These are phyloP conservation scores for Crotophaga sulcirostris DNA, from an alignment of 2,113 vertebrate species.

Conservation along the genomic window DNA sequence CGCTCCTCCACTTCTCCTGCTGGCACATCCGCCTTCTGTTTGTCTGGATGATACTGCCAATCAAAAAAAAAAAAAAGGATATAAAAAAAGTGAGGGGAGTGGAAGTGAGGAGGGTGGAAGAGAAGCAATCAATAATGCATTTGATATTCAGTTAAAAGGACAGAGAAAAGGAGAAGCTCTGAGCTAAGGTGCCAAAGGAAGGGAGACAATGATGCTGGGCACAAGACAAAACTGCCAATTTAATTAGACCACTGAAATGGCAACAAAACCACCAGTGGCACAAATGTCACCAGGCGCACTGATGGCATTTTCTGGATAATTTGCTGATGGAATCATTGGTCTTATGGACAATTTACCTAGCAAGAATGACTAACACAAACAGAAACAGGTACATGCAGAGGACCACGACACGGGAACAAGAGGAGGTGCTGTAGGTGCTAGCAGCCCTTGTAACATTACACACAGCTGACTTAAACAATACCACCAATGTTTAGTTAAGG, in stretches of 20 bases:
- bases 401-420: not conserved
- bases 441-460: not conserved
- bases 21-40: constrained; percentile 78
- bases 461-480: not conserved
- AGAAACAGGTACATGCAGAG: constrained; percentile 71
- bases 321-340: constrained; percentile 85
- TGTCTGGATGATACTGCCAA: constrained; percentile 89
- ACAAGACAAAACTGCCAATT: constrained; percentile 74
- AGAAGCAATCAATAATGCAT: constrained; percentile 13
- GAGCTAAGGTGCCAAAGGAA: constrained; percentile 53
- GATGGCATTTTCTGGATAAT: constrained; percentile 87
- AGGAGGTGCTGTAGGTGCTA: not conserved
- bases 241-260: constrained; percentile 75
- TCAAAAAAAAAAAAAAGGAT: constrained; percentile 27
- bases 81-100: not conserved
- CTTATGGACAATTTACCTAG: constrained; percentile 88
- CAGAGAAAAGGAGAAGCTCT: constrained; percentile 38
- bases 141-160: constrained; percentile 11
- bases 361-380: constrained; percentile 78
- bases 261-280: constrained; percentile 68
- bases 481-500: not conserved
- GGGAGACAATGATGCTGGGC: constrained; percentile 34
- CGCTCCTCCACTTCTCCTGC: constrained; percentile 73
- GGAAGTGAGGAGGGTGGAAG: not conserved
- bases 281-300: constrained; percentile 71